phyloP scores from a whole-genome alignment of 2,797 vertebrate species.

The Macropodus opercularis region DNA sequence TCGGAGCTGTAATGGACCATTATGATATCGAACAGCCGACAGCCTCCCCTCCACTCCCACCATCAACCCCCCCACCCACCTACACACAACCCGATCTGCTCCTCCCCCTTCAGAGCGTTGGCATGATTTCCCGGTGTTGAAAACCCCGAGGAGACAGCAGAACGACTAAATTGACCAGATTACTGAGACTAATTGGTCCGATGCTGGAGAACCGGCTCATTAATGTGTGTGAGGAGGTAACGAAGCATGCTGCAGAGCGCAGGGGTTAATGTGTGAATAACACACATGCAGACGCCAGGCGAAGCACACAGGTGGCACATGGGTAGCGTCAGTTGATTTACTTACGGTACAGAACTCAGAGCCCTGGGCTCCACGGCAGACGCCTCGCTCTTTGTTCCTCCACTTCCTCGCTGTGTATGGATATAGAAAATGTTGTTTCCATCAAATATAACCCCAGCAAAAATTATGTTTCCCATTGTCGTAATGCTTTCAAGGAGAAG shows the following conservation, averaged over 20 bases:
- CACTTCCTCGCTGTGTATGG: neutral
- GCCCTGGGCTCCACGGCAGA: neutral
- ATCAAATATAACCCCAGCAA: neutral
- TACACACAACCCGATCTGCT: constrained; percentile 20
- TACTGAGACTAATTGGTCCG: constrained; percentile 72
- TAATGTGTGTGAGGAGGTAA: constrained; percentile 59
- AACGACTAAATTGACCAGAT: constrained; percentile 70
- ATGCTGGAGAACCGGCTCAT: constrained; percentile 62
- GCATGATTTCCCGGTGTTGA: constrained; percentile 39
- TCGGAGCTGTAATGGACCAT: constrained; percentile 69
- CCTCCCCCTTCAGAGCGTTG: constrained; percentile 16
- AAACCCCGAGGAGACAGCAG: constrained; percentile 49
- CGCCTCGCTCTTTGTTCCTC: neutral
- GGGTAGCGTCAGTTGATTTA: neutral
- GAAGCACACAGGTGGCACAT: constrained; percentile 4
- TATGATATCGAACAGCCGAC: constrained; percentile 70
- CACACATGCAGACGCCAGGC: constrained; percentile 17
- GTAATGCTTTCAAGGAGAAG: neutral
- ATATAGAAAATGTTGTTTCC: neutral
- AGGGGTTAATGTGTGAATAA: constrained; percentile 24
- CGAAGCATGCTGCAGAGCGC: constrained; percentile 28
- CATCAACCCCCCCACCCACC: constrained; percentile 4
- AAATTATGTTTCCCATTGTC: neutral
- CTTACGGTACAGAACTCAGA: neutral
- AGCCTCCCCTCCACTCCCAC: constrained; percentile 11